A percentile compares a stretch with the other conserved stretches of the same genome.
These are phyloP conservation scores for Amblyornis subalaris DNA, from an alignment of 2,113 vertebrate genomes.

Conservation along the genomic window DNA sequence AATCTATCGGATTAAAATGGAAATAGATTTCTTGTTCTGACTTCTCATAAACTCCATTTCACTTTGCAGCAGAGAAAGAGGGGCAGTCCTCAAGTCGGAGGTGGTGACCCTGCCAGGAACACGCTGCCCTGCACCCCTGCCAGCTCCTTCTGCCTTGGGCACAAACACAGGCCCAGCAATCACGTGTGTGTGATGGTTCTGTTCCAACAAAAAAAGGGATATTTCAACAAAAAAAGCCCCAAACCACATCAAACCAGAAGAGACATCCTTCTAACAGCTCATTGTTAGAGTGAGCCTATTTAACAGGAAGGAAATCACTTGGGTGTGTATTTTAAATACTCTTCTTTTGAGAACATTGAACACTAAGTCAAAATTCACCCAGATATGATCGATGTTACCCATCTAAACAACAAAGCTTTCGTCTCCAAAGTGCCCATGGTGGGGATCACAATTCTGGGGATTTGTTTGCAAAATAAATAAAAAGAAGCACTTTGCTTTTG, in stretches of 20 bases:
- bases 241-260: neutral
- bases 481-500: neutral
- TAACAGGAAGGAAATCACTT: neutral
- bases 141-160: neutral
- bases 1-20: neutral
- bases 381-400: neutral
- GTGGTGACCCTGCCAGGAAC: neutral
- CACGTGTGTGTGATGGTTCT: rapidly evolving
- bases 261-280: neutral
- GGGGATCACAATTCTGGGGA: neutral
- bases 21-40: neutral
- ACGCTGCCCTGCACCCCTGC: neutral
- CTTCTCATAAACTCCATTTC: neutral
- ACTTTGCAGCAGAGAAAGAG: neutral
- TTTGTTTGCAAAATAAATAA: neutral
- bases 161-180: neutral
- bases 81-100: neutral
- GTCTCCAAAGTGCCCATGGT: neutral
- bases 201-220: neutral
- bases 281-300: neutral
- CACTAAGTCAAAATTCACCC: neutral
- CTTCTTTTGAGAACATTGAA: neutral
- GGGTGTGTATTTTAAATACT: neutral
- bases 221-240: neutral
- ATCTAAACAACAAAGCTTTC: neutral